Evolutionary conservation across 2,888 invertebrate species (phyloP), one percentile per base, ranked within the genome.

Genomic region (Drosophila atripex): DNA sequence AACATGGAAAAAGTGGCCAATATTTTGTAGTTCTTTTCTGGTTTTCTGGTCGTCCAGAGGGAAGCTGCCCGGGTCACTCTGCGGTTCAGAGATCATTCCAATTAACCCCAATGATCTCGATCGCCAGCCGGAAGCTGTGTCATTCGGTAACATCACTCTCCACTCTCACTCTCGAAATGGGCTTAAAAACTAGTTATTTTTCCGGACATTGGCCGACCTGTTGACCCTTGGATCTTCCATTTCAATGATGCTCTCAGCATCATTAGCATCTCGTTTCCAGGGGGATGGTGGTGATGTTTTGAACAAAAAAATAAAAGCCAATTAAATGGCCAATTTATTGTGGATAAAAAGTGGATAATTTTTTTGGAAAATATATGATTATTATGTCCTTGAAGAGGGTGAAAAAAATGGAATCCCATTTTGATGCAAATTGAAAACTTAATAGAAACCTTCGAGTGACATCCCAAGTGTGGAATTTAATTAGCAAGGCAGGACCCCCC

Each of bases 71-170:
- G 71, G 82, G 77, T 73, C 79, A 79, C 53, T 11, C 23, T 30
- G 28, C 0, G 46, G 70, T 47, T 51, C 71, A 32, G 7, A 23
- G 53, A 51, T 54, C 50, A 73, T 12, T 45, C 11, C 78, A 76
- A 75, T 80, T 85, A 84, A 85, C 85, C 80, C 69, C 60, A 55
- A 21, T 78, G 76, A 78, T 84, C 72, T 50, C 43, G 9, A 43
- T 43, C 21, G 11, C 41, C 11, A 9, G 18, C 32, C 50, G 53
- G 78, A 84, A 75, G 79, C 85, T 80, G 82, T 16, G 41, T 39
- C 41, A n/a, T n/a, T n/a, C n/a, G n/a, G n/a, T n/a, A n/a, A n/a
- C n/a, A n/a, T n/a, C n/a, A n/a, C n/a, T n/a, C n/a, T n/a, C n/a
- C n/a, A n/a, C n/a, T n/a, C n/a, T n/a, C n/a, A 18, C 8, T 28